Evolutionary conservation across 1,140 invertebrate species (phyloP).

Genomic region (Zaprionus taronus): DNA sequence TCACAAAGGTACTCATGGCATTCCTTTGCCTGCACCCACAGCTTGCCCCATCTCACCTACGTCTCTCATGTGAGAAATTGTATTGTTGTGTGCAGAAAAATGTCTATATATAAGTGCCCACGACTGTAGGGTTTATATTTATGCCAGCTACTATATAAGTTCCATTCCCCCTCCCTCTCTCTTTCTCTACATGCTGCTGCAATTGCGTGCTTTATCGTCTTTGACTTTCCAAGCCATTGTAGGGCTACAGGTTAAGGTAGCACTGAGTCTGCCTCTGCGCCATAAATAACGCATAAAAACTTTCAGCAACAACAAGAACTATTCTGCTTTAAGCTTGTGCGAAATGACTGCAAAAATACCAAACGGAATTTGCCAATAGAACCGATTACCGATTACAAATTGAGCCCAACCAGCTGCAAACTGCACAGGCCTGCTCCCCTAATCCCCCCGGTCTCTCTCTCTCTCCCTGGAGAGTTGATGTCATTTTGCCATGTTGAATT

Average conservation of each 20-base stretch:
- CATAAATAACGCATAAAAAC: constrained; percentile 26
- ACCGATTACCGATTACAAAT: constrained; percentile 39
- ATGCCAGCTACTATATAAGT: constrained; percentile 14
- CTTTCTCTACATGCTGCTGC: constrained; percentile 8
- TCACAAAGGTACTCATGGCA: constrained; percentile 62
- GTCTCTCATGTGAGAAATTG: constrained; percentile 52
- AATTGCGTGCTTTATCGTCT: constrained; percentile 53
- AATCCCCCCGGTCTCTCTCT: neutral
- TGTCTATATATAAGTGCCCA: constrained; percentile 8
- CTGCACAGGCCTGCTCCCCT: constrained; percentile 28
- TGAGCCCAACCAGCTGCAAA: constrained; percentile 53
- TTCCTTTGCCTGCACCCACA: constrained; percentile 57
- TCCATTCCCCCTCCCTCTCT: constrained; percentile 38
- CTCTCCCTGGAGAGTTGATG: constrained; percentile 65
- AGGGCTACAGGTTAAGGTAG: neutral
- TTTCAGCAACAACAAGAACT: constrained; percentile 1
- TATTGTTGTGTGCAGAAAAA: constrained; percentile 43
- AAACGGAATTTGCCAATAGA: constrained; percentile 29
- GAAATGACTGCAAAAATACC: constrained; percentile 17
- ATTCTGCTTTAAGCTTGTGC: constrained; percentile 1
- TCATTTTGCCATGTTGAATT: constrained; percentile 74
- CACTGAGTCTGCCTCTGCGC: neutral
- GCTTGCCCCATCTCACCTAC: neutral
- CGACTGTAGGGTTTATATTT: constrained; percentile 34
- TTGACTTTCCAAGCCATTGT: constrained; percentile 39